A percentile compares a stretch with the other conserved stretches of the same genome.
Conservation (phyloP, 2,797 vertebrate species). For the Sebastolobus altivelis region DNA sequence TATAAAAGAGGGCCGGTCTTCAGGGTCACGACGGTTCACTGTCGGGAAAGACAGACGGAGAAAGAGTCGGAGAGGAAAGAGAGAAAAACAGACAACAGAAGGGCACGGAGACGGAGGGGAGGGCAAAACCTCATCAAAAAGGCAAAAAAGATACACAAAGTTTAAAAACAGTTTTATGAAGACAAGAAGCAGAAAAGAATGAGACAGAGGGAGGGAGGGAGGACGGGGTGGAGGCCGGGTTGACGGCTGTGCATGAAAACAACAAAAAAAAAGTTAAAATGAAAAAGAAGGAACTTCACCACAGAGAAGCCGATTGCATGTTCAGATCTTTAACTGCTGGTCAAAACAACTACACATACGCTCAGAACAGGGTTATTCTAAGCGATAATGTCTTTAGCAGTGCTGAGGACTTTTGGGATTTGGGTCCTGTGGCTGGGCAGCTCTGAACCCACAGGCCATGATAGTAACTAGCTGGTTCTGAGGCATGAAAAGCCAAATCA, state of each 20-base stretch:
- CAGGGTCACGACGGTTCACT: constrained; percentile 66
- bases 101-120: constrained; percentile 46
- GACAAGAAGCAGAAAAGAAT: constrained; percentile 66
- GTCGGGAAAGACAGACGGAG: constrained; percentile 37
- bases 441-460: constrained; percentile 54
- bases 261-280: constrained; percentile 65
- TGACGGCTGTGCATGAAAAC: constrained; percentile 68
- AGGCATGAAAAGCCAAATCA: constrained; percentile 46
- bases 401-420: constrained; percentile 52
- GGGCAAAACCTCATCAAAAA: constrained; percentile 77
- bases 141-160: constrained; percentile 67
- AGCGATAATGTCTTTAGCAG: constrained; percentile 81
- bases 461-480: constrained; percentile 40
- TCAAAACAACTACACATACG: constrained; percentile 70
- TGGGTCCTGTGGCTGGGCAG: constrained; percentile 51
- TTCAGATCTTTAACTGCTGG: constrained; percentile 69
- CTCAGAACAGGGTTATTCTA: constrained; percentile 73
- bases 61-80: constrained; percentile 34
- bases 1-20: constrained; percentile 58
- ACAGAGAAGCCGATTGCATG: constrained; percentile 72
- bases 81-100: constrained; percentile 56
- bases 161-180: constrained; percentile 81
- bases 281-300: constrained; percentile 63
- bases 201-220: constrained; percentile 59
- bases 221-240: constrained; percentile 56